Base-by-base conservation (phyloP, 2,888 invertebrate species). In the Hylaea fasciaria region DNA sequence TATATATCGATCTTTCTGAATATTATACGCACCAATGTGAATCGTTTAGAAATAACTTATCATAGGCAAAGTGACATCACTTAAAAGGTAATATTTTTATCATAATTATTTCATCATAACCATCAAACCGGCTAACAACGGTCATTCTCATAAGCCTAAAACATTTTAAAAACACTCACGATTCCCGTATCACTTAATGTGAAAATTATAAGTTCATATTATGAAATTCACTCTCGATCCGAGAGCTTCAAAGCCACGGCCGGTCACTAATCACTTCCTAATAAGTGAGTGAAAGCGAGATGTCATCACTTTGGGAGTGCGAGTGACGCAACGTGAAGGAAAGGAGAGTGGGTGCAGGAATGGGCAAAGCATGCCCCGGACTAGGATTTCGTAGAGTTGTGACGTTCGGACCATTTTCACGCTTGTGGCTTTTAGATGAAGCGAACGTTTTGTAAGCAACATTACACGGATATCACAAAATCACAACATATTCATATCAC, bases 281-380 rank as follows among this genome's bases (percentile, higher is more conserved):
- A 85, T 80, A 79, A 66, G 78, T 72, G 73, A 73, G 82, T 74
- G 84, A 84, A 85, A 85, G 85, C 71, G 44, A 73, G 68, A 65
- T 75, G 70, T 70, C 70, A 71, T 53, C 62, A 17, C 22, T 11
- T 17, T 14, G 40, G 57, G 53, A 56, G 65, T 67, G 68, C 65
- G 62, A 71, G 68, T 74, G 75, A 69, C 59, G 70, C 71, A 70
- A 71, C 69, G 62, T 66, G 55, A 17, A 22, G 13, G 45, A 44
- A 60, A 49, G 54, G 46, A 47, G 49, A 61, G 47, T 44, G 22
- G 39, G 3, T 22, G 45, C 51, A 46, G 50, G 41, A 45, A 51
- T 51, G 47, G 55, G 39, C 53, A 53, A 40, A 29, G 28, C 14
- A 37, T 22, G 48, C 37, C 14, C 32, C 28, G 10, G 40, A 54